Percentiles rank a stretch among this genome's conserved stretches.
Evolutionary conservation across 1,140 invertebrate species (phyloP).

Genomic region (Drosophila ficusphila): DNA sequence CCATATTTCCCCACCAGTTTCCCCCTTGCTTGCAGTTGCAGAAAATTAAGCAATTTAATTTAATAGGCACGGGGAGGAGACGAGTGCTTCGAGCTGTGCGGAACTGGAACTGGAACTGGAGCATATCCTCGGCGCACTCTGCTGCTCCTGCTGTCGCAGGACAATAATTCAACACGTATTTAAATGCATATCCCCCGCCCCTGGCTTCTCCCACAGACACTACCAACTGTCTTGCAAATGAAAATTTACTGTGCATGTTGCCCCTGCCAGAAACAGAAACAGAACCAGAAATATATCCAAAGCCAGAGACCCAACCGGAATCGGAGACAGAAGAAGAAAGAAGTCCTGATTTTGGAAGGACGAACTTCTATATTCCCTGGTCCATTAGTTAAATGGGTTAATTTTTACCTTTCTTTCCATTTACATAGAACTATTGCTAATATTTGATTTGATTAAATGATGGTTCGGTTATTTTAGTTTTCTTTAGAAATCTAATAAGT

Average conservation of each 20-base stretch:
- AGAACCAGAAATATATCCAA: conserved; percentile 37
- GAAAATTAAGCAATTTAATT: conserved; percentile 82
- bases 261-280: conserved; percentile 57
- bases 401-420: too few relatives aligned
- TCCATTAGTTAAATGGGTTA: too few relatives aligned
- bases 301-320: conserved; percentile 28
- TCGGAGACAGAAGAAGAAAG: conserved; percentile 18
- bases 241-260: conserved; percentile 79
- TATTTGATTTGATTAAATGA: too few relatives aligned
- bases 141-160: conserved; percentile 50
- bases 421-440: too few relatives aligned
- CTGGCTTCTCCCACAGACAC: conserved; percentile 14
- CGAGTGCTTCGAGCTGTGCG: background rate
- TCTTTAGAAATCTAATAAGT: too few relatives aligned
- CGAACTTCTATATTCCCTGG: too few relatives aligned
- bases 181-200: conserved; percentile 63
- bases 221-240: conserved; percentile 68
- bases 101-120: conserved; percentile 31
- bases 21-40: conserved; percentile 44
- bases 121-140: conserved; percentile 60
- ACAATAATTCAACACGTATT: conserved; percentile 82
- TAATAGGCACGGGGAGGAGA: conserved; percentile 60
- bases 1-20: conserved; percentile 7
- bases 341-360: too few relatives aligned
- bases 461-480: too few relatives aligned